phyloP scores from a whole-genome alignment of 2,888 invertebrate genomes.

The Diarsia brunnea region DNA sequence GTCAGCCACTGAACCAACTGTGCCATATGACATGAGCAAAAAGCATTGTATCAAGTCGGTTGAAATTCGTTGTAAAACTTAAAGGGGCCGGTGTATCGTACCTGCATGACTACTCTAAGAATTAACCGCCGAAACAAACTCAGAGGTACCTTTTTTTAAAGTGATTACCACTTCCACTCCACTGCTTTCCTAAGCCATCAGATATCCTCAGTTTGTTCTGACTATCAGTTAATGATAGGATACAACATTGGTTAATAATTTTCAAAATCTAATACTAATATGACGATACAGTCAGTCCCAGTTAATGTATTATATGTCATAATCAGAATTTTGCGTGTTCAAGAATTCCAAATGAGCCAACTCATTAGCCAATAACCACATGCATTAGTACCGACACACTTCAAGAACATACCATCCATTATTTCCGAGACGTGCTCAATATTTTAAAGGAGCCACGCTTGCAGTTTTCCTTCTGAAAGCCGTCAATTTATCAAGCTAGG shows the following conservation, averaged over 20 bases:
- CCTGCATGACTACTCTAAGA: too few relatives aligned
- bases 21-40: not conserved
- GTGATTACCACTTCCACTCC: not conserved
- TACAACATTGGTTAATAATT: not conserved
- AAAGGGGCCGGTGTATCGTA: too few relatives aligned
- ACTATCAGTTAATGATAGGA: not conserved
- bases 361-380: not conserved
- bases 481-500: conserved; percentile 43
- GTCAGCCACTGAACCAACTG: too few relatives aligned
- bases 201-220: not conserved
- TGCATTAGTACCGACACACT: not conserved
- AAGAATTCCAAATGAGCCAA: not conserved
- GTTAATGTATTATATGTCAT: not conserved
- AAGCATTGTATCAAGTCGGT: too few relatives aligned
- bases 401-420: conserved; percentile 6
- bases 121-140: too few relatives aligned
- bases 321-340: not conserved
- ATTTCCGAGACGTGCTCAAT: conserved; percentile 34
- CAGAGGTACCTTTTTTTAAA: too few relatives aligned
- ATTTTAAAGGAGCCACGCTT: conserved; percentile 40
- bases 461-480: conserved; percentile 24
- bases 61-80: not conserved
- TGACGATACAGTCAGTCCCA: not conserved
- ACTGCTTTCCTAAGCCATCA: not conserved
- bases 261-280: too few relatives aligned